phyloP scores from a whole-genome alignment of 2,797 vertebrate genomes.

The Aldrovandia affinis region DNA sequence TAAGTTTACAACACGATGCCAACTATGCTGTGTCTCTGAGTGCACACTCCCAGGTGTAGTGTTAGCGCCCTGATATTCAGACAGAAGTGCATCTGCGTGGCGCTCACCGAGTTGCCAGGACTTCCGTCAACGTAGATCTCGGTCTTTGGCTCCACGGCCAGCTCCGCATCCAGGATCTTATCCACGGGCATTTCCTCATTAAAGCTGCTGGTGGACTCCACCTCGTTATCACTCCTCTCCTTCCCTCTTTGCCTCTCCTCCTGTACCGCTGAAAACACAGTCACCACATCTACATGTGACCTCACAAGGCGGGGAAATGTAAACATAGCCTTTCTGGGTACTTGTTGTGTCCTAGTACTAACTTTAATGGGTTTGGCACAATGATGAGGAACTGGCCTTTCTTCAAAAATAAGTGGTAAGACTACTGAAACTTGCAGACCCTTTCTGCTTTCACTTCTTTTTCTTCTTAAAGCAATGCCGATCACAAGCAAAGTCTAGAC shows the following conservation, averaged over 20 bases:
- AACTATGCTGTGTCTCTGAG: neutral
- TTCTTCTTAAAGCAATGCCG: too few species aligned
- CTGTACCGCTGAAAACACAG: conserved; percentile 83
- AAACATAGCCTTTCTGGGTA: too few species aligned
- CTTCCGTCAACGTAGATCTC: conserved; percentile 81
- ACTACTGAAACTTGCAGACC: too few species aligned
- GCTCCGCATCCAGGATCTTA: conserved; percentile 93
- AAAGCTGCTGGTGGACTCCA: conserved; percentile 79
- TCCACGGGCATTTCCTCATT: conserved; percentile 96
- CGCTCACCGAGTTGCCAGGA: conserved; percentile 84
- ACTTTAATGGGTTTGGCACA: neutral
- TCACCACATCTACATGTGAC: neutral
- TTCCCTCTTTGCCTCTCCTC: conserved; percentile 93
- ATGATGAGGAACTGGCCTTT: neutral
- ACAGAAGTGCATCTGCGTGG: neutral
- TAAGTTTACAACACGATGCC: neutral
- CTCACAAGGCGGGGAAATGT: neutral
- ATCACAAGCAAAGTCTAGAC: too few species aligned
- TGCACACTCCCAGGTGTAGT: neutral
- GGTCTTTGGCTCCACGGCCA: conserved; percentile 93
- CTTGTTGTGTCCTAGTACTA: neutral
- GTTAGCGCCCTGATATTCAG: neutral
- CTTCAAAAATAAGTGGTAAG: too few species aligned
- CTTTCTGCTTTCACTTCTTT: too few species aligned
- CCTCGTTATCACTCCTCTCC: conserved; percentile 86